Percentiles rank a stretch among this genome's conserved stretches.
Conservation (phyloP, 1,140 invertebrate species). For the Solenopsis invicta region DNA sequence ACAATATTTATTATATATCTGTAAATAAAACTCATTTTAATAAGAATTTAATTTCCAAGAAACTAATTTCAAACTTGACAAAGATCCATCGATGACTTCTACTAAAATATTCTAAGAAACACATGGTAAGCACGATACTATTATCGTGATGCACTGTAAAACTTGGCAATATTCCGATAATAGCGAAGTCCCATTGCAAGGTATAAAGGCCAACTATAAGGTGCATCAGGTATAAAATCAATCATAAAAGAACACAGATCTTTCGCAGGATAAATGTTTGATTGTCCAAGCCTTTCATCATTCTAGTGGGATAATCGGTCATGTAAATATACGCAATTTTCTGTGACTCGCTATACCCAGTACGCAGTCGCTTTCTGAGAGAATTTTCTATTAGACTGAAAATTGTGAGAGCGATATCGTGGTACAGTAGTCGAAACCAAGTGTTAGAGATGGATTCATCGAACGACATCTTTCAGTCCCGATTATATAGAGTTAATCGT, state of each 20-base stretch:
- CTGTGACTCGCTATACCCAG: neutral
- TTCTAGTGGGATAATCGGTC: neutral
- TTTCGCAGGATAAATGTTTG: neutral
- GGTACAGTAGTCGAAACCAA: neutral
- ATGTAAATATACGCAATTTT: neutral
- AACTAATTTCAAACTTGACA: too few species aligned
- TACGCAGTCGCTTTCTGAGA: slow-evolving; percentile 34
- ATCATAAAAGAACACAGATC: slow-evolving; percentile 14
- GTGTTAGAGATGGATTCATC: slow-evolving; percentile 35
- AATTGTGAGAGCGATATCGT: neutral
- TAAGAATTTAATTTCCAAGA: neutral
- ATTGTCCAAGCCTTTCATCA: slow-evolving; percentile 29
- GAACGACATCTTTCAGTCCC: slow-evolving; percentile 36
- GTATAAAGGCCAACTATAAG: slow-evolving; percentile 13
- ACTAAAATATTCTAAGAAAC: too few species aligned
- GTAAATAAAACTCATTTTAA: too few species aligned
- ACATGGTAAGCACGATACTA: too few species aligned
- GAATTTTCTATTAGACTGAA: slow-evolving; percentile 48
- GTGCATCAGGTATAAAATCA: neutral
- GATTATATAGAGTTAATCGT: slow-evolving; percentile 30
- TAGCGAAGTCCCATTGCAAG: neutral
- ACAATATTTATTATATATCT: too few species aligned
- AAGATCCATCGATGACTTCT: too few species aligned
- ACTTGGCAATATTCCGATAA: neutral
- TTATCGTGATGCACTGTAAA: too few species aligned